phyloP scores from a whole-genome alignment of 2,888 invertebrate species.

The Noctua pronuba region DNA sequence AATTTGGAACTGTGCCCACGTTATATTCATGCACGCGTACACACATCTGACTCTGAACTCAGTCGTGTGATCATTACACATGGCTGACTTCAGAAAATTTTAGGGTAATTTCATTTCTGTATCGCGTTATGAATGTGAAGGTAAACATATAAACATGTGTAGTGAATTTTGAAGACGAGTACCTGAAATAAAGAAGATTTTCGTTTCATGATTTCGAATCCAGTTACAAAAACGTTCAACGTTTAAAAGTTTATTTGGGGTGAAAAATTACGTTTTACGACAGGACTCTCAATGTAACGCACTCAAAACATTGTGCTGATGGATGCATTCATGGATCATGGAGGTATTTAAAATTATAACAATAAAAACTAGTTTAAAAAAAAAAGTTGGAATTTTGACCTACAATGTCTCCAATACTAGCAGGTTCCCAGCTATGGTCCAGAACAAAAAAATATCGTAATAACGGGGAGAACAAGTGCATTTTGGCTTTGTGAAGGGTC shows the following conservation, averaged over 20 bases:
- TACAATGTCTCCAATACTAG: background rate
- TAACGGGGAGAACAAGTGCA: background rate
- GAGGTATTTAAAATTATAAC: no score
- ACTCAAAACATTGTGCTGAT: background rate
- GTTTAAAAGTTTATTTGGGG: background rate
- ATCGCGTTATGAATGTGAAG: slow-evolving; percentile 31
- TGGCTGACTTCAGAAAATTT: slow-evolving; percentile 41
- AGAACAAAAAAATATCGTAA: background rate
- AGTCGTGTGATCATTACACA: slow-evolving; percentile 36
- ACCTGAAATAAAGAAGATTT: background rate
- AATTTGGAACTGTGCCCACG: slow-evolving; percentile 26
- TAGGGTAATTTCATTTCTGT: slow-evolving; percentile 35
- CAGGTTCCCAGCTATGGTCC: background rate
- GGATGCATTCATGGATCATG: background rate
- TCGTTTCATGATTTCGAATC: background rate
- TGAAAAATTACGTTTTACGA: background rate
- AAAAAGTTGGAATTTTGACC: background rate
- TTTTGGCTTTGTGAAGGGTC: background rate
- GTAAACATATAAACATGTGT: slow-evolving; percentile 7
- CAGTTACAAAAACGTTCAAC: background rate
- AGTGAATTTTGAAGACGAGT: background rate
- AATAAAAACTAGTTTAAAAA: background rate
- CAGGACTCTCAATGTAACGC: background rate
- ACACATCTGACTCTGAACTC: slow-evolving; percentile 26
- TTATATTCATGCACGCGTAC: slow-evolving; percentile 35